phyloP scores from a whole-genome alignment of 2,113 vertebrate genomes.

The Equus quagga region DNA sequence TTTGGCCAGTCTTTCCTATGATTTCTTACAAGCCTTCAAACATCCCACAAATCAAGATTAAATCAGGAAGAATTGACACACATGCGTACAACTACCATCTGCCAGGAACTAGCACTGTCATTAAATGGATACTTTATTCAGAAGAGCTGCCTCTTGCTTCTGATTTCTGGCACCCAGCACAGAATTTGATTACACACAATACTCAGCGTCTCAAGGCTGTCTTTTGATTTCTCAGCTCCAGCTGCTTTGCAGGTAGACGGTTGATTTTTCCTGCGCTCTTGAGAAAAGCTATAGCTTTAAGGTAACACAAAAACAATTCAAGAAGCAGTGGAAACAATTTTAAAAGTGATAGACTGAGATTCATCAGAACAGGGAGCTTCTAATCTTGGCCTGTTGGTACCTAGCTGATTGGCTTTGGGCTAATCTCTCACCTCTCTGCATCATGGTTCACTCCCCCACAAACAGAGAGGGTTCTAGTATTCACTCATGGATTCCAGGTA shows the following conservation, averaged over 20 bases:
- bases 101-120: not conserved
- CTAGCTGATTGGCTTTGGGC: not conserved
- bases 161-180: conserved; percentile 4
- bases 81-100: not conserved
- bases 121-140: conserved; percentile 18
- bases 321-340: conserved; percentile 14
- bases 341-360: not conserved
- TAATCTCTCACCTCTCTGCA: not conserved
- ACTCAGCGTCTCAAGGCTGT: not conserved
- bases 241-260: not conserved
- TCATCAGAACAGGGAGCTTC: not conserved
- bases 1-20: not conserved
- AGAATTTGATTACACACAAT: conserved; percentile 44
- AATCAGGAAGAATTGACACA: conserved; percentile 39
- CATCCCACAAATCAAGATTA: conserved; percentile 39
- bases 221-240: conserved; percentile 59
- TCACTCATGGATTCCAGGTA: not conserved
- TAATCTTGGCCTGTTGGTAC: not conserved
- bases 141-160: conserved; percentile 33
- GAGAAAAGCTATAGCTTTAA: conserved; percentile 35
- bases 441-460: not conserved
- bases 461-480: not conserved
- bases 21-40: conserved; percentile 31
- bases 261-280: conserved; percentile 25
- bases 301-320: conserved; percentile 52